Conservation (phyloP, 2,888 invertebrate species). For the Branchipolynoe longqiensis region DNA sequence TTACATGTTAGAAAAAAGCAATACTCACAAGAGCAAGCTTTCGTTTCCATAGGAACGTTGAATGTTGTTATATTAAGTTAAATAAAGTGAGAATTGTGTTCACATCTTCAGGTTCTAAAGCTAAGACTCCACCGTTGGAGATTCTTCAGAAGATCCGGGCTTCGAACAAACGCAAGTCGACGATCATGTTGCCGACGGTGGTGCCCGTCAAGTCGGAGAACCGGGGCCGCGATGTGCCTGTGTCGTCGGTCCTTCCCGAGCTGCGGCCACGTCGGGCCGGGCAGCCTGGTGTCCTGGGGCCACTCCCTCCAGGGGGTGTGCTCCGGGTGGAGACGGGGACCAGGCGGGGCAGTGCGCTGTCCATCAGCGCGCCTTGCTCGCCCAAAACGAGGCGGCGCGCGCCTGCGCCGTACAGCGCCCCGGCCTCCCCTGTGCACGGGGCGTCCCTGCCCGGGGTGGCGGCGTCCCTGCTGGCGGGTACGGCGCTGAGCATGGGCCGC, state of each 20-base stretch:
- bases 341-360: neutral
- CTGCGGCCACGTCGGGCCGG: neutral
- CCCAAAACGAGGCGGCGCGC: neutral
- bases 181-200: conserved; percentile 73
- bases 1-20: no score
- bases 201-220: conserved; percentile 70
- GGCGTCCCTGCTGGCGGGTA: neutral
- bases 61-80: no score
- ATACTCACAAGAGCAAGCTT: no score
- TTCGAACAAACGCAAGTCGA: conserved; percentile 68
- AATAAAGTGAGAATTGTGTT: no score
- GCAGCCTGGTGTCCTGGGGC: neutral
- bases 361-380: conserved; percentile 23
- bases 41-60: no score
- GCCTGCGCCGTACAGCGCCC: conserved; percentile 3
- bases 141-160: conserved; percentile 64
- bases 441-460: neutral
- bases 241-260: neutral
- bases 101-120: conserved; percentile 31
- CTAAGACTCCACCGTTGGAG: conserved; percentile 58
- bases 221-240: conserved; percentile 58
- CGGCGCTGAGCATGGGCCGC: neutral
- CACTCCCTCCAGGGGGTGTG: neutral
- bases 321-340: neutral
- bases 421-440: neutral